Evolutionary conservation across 2,113 vertebrate species (phyloP).

Genomic region (Pseudorasbora parva): DNA sequence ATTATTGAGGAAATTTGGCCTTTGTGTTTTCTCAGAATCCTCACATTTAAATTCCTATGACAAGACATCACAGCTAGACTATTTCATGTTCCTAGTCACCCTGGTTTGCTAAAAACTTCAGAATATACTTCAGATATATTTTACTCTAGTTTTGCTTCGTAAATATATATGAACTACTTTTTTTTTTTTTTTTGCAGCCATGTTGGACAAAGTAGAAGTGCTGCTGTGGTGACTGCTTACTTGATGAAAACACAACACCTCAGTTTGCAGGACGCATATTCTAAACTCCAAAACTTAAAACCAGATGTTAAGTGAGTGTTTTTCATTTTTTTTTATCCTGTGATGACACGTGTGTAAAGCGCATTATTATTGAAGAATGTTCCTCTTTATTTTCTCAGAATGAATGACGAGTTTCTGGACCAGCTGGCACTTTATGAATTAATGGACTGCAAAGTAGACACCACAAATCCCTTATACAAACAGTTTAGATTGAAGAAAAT

Average conservation of each 20-base stretch:
- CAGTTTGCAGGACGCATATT: slow-evolving; percentile 80
- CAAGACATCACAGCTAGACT: no score
- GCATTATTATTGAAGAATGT: background rate
- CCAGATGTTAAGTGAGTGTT: slow-evolving; percentile 83
- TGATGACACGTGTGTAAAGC: background rate
- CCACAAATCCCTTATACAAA: slow-evolving; percentile 82
- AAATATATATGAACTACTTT: no score
- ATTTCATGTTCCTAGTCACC: no score
- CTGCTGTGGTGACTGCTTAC: slow-evolving; percentile 85
- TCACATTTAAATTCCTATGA: no score
- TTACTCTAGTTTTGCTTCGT: no score
- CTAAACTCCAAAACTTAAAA: slow-evolving; percentile 77
- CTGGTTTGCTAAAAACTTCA: no score
- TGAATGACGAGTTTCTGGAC: slow-evolving; percentile 86
- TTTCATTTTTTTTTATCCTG: slow-evolving; percentile 9
- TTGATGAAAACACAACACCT: slow-evolving; percentile 86
- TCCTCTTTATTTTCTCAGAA: slow-evolving; percentile 71
- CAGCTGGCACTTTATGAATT: slow-evolving; percentile 87
- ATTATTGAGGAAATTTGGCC: no score
- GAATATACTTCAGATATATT: no score
- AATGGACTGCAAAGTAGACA: slow-evolving; percentile 85
- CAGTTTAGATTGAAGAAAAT: slow-evolving; percentile 87
- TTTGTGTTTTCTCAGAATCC: no score
- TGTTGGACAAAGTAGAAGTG: slow-evolving; percentile 89
- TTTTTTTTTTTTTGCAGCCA: slow-evolving; percentile 74